Base-by-base conservation (phyloP, 1,140 invertebrate species). In the Drosophila arizonae region DNA sequence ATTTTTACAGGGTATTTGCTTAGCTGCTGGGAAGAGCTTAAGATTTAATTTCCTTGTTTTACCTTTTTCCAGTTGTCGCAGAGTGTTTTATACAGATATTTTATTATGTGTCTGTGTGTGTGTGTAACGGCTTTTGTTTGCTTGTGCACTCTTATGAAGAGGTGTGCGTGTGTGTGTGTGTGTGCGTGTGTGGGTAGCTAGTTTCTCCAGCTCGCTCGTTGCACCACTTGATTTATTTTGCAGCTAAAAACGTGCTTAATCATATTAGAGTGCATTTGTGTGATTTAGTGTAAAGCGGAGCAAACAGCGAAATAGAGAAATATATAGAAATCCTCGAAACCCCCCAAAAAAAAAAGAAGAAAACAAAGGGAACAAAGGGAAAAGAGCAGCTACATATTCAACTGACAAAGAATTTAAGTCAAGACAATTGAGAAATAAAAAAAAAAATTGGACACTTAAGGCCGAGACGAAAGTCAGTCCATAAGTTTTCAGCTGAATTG, bases 261-360 rank as follows among this genome's bases (percentile, higher is more conserved):
- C 81, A 86, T 86, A 87, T 86, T 87, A 86, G 82, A 86, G 82
- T 87, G 82, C 82, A 87, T 86, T 86, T 87, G 71, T 86, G 78
- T 87, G 81, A 86, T 86, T 86, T 87, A 87, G 75, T 78, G 64
- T 76, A 56, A 81, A 85, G 46, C 69, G 55, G 46, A 48, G 61
- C 62, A 81, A 85, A 45, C 66, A 61, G 52, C 41, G 60, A 51
- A 52, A 48, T 24, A 33, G 43, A 61, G 45, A 65, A 41, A 39
- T 41, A 62, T 45, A 41, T 21, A 58, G 54, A 72, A 39, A 39
- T 46, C 24, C 48, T 11, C 3, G 6, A 30, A 30, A 6, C 3
- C 0, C 5, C 5, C 8, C 33, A 8, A 30, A 30, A 30, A 30
- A 30, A 30, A 30, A 30, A 3, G 4, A 2, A 28, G 26, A 28